phyloP scores from a whole-genome alignment of 2,797 vertebrate species.

The Discoglossus pictus region DNA sequence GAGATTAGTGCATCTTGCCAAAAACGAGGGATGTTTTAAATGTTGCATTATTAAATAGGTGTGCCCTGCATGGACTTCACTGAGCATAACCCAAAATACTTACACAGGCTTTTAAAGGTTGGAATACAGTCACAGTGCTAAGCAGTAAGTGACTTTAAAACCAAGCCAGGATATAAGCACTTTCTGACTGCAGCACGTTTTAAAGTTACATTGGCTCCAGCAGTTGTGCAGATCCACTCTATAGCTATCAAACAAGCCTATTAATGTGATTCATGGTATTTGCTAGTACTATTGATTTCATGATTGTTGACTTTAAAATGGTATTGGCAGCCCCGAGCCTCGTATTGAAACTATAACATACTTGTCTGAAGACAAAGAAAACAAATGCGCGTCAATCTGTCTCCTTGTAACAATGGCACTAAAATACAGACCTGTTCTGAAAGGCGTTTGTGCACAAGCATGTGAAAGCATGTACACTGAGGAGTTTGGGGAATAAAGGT shows the following conservation, averaged over 20 bases:
- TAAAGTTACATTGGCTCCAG: too few relatives aligned
- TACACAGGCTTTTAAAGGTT: too few relatives aligned
- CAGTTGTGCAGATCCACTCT: background rate
- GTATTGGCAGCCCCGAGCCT: background rate
- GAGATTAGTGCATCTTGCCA: too few relatives aligned
- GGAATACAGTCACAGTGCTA: too few relatives aligned
- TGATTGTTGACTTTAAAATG: background rate
- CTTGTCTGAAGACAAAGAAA: constrained; percentile 31
- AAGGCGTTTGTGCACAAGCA: constrained; percentile 33
- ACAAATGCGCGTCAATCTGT: constrained; percentile 43
- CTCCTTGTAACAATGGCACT: constrained; percentile 40
- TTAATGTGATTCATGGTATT: constrained; percentile 20
- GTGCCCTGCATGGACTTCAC: too few relatives aligned
- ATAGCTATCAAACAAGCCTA: background rate
- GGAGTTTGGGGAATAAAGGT: constrained; percentile 47
- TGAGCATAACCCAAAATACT: too few relatives aligned
- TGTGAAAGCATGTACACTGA: constrained; percentile 41
- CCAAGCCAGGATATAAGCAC: too few relatives aligned
- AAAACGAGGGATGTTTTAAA: too few relatives aligned
- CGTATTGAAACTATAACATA: constrained; percentile 28
- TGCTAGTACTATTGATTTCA: constrained; percentile 1
- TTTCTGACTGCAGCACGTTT: too few relatives aligned
- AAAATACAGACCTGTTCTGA: constrained; percentile 38
- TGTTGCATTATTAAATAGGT: too few relatives aligned
- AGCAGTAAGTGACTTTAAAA: too few relatives aligned